Evolutionary conservation across 2,797 vertebrate species (phyloP).

Genomic region (Parotocinclus haroldoi): DNA sequence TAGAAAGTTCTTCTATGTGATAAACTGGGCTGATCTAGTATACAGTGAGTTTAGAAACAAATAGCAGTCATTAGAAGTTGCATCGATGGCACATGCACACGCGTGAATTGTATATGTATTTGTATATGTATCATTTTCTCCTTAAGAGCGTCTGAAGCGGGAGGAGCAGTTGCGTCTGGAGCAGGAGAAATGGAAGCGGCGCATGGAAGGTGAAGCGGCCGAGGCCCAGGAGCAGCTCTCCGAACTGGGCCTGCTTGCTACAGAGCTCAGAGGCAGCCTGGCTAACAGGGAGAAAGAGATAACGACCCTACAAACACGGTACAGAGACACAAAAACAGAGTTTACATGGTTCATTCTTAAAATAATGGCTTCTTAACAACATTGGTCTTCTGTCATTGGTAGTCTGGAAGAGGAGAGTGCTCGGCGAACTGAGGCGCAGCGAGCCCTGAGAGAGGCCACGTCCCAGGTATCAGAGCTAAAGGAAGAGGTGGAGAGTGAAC

Average conservation of each 20-base stretch:
- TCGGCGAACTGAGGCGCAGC: conserved; percentile 75
- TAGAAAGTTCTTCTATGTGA: too few relatives aligned
- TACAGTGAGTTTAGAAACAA: too few relatives aligned
- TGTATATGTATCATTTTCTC: accelerated
- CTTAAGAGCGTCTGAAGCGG: conserved; percentile 84
- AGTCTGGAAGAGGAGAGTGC: conserved; percentile 83
- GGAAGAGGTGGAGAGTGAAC: conserved; percentile 86
- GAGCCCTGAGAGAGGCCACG: conserved; percentile 78
- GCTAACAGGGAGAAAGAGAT: conserved; percentile 87
- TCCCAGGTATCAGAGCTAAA: conserved; percentile 84
- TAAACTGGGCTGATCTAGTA: too few relatives aligned
- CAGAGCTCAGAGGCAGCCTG: conserved; percentile 78
- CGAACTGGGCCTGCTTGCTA: conserved; percentile 74
- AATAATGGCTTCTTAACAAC: neutral
- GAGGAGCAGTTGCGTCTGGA: conserved; percentile 88
- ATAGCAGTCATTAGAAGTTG: too few relatives aligned
- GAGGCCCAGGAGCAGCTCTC: conserved; percentile 87
- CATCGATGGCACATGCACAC: too few relatives aligned
- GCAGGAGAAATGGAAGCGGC: conserved; percentile 85
- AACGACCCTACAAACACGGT: conserved; percentile 80
- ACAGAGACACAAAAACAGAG: conserved; percentile 26
- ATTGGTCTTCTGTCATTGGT: neutral
- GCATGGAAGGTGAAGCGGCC: conserved; percentile 80
- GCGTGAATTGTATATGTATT: too few relatives aligned
- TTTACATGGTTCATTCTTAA: neutral